A percentile compares a stretch with the other conserved stretches of the same genome.
These are phyloP conservation scores for Drosophila triauraria DNA, from an alignment of 1,140 invertebrate species.

Conservation along the genomic window DNA sequence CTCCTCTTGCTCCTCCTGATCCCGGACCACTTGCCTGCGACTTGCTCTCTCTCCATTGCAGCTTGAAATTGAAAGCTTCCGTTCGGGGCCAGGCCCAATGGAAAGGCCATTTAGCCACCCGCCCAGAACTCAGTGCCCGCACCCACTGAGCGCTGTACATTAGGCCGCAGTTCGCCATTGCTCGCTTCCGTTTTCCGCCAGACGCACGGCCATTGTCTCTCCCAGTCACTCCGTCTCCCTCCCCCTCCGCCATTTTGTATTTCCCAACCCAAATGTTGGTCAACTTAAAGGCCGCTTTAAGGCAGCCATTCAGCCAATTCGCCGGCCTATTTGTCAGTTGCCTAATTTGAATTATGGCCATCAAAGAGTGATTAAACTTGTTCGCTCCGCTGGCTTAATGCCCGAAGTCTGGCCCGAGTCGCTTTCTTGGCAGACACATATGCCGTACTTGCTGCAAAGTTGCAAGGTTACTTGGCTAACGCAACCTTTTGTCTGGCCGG, in stretches of 20 bases:
- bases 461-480: constrained; percentile 36
- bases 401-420: constrained; percentile 46
- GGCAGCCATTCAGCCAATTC: constrained; percentile 28
- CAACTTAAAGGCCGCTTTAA: constrained; percentile 72
- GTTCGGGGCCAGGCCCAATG: constrained; percentile 48
- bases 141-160: constrained; percentile 63
- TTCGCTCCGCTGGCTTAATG: constrained; percentile 54
- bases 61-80: constrained; percentile 83
- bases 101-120: constrained; percentile 67
- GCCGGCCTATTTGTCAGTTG: constrained; percentile 69
- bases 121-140: constrained; percentile 26
- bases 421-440: constrained; percentile 62
- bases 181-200: constrained; percentile 73
- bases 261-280: constrained; percentile 53
- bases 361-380: constrained; percentile 78
- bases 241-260: constrained; percentile 18
- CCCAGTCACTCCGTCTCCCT: not conserved
- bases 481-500: constrained; percentile 15
- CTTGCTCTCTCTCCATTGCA: constrained; percentile 66
- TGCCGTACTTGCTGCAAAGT: constrained; percentile 20
- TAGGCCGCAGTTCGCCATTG: constrained; percentile 73
- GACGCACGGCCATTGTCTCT: constrained; percentile 46
- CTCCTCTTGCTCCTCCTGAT: not conserved
- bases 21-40: constrained; percentile 41
- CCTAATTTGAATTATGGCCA: constrained; percentile 81